Base-by-base conservation (phyloP, 1,140 invertebrate genomes). In the Diabrotica virgifera region DNA sequence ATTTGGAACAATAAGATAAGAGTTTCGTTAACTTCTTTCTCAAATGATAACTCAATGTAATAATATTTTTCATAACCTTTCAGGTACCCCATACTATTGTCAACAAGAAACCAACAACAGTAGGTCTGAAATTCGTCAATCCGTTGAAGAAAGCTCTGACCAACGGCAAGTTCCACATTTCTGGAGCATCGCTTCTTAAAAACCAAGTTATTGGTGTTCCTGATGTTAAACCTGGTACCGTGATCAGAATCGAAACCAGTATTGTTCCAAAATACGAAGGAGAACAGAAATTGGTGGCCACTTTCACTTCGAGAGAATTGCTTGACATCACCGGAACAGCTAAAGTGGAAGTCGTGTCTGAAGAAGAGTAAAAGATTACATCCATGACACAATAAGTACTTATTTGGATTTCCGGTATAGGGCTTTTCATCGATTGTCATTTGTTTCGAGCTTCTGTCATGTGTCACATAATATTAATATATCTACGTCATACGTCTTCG, bases 61-160 rank as follows among this genome's bases (percentile, higher is more conserved):
- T 55, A 36, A 7, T 24, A 2, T 55, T 36, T 11, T 6, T 55
- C 9, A 37, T 58, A 11, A n/a, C 2, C 14, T 64, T 75, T 36
- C 74, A 89, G 87, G 84, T 88, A 61, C 80, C 83, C 59, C 81
- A 79, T 10, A 83, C 86, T 59, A 76, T 85, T 2, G 71, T 81
- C 11, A 77, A 87, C n/a, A 83, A 83, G 11, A 78, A 82, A 73
- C 78, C 85, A 40, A 78, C 84, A 7, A 77, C 78, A 10, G 80
- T 87, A 10, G 80, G 76, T 6, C 78, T 91, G 8, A 84, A 85
- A 9, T 90, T 93, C 70, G 81, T 79, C 59, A 93, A 92, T 78
- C 89, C 90, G 0, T 74, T 92, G 62, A 83, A 86, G 14, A 80
- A 77, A 5, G 63, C 68, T 0, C 73, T 92, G 36, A 87, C 87